Conservation (phyloP, 1,140 invertebrate genomes). For the Plectus sambesii region DNA sequence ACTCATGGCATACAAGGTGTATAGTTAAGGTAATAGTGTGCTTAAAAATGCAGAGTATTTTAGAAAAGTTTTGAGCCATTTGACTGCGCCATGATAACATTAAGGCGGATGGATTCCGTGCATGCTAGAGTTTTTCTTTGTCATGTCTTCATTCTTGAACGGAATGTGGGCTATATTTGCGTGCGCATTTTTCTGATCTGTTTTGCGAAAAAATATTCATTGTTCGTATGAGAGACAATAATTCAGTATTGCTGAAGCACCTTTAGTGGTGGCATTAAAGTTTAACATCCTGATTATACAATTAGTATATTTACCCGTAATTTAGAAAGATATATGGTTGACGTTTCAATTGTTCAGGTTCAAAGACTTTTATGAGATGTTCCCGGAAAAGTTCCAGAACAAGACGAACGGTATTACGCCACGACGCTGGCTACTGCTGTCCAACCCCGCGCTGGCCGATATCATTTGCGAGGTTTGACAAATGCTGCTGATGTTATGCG, state of each 20-base stretch:
- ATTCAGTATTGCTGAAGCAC: slow-evolving; percentile 1
- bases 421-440: slow-evolving; percentile 83
- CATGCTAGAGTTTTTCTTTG: no score
- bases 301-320: slow-evolving; percentile 4
- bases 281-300: slow-evolving; percentile 1
- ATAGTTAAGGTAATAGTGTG: no score
- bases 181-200: no score
- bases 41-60: no score
- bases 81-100: no score
- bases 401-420: slow-evolving; percentile 99
- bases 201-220: background rate
- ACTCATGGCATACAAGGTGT: no score
- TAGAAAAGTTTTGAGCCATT: no score
- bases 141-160: no score
- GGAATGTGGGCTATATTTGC: no score
- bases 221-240: no score
- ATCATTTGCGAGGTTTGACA: slow-evolving; percentile 68
- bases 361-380: slow-evolving; percentile 88
- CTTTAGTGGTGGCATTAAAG: slow-evolving; percentile 1
- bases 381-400: slow-evolving; percentile 93
- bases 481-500: no score
- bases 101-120: no score
- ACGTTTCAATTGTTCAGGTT: slow-evolving; percentile 58
- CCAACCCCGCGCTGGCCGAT: slow-evolving; percentile 86
- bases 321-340: slow-evolving; percentile 5